These are phyloP conservation scores for Drosophila prostipennis DNA, from an alignment of 2,888 invertebrate genomes.

Conservation along the genomic window DNA sequence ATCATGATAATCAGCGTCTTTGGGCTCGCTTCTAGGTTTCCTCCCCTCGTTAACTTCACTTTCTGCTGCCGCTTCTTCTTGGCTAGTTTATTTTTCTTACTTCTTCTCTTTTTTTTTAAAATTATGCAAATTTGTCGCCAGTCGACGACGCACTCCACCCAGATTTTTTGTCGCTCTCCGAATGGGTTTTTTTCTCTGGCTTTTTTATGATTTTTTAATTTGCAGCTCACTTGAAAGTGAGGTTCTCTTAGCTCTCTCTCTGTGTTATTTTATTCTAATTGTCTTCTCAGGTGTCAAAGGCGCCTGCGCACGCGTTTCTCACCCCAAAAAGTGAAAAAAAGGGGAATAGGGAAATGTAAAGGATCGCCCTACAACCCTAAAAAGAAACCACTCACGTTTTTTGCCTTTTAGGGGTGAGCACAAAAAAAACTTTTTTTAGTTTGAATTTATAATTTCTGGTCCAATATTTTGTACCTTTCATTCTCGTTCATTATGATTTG, in stretches of 20 bases:
- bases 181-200: constrained; percentile 27
- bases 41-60: constrained; percentile 72
- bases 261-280: constrained; percentile 43
- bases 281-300: constrained; percentile 70
- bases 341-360: no score
- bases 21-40: constrained; percentile 33
- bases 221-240: constrained; percentile 64
- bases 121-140: constrained; percentile 71
- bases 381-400: constrained; percentile 14
- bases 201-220: constrained; percentile 75
- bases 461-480: constrained; percentile 3
- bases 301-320: constrained; percentile 66
- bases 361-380: constrained; percentile 26
- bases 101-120: constrained; percentile 37
- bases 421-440: constrained; percentile 43
- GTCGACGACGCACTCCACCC: constrained; percentile 53
- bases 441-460: constrained; percentile 67
- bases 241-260: constrained; percentile 13
- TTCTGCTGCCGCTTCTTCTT: constrained; percentile 52
- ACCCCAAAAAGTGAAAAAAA: constrained; percentile 26
- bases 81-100: constrained; percentile 28
- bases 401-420: constrained; percentile 18
- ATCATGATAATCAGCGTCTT: constrained; percentile 70
- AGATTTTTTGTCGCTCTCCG: constrained; percentile 49
- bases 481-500: constrained; percentile 39